phyloP scores from a whole-genome alignment of 2,113 vertebrate species.

The Carassius gibelio region DNA sequence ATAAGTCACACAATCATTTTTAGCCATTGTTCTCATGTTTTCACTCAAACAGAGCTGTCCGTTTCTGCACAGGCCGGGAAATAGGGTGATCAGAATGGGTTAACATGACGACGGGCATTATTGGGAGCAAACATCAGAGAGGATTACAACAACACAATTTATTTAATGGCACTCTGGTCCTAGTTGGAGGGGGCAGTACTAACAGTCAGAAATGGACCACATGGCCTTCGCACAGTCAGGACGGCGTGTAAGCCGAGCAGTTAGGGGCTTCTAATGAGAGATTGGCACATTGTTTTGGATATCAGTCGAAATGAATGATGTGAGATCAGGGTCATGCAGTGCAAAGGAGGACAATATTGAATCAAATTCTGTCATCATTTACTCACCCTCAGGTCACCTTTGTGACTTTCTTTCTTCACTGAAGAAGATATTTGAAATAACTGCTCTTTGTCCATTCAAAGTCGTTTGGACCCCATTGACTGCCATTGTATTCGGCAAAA shows the following conservation, averaged over 20 bases:
- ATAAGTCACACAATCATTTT: conserved; percentile 15
- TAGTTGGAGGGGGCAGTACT: conserved; percentile 52
- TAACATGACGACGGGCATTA: conserved; percentile 75
- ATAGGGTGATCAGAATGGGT: conserved; percentile 78
- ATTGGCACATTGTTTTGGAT: conserved; percentile 34
- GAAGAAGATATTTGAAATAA: neutral
- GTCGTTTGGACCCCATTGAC: neutral
- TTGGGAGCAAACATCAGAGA: conserved; percentile 75
- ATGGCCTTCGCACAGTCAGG: conserved; percentile 11
- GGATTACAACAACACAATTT: conserved; percentile 81
- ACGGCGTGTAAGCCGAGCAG: neutral
- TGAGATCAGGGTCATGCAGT: neutral
- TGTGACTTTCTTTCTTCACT: neutral
- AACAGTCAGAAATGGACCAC: conserved; percentile 43
- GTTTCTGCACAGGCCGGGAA: conserved; percentile 65
- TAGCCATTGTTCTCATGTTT: neutral
- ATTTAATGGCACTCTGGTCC: conserved; percentile 76
- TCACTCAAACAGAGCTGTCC: neutral
- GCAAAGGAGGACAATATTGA: conserved; percentile 3
- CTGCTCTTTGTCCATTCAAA: neutral
- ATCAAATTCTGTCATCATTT: neutral
- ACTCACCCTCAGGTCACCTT: neutral
- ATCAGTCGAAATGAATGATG: neutral
- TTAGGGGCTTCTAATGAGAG: conserved; percentile 9
- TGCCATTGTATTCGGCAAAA: neutral